Base-by-base conservation (phyloP, 2,113 vertebrate genomes). In the Microtus ochrogaster region DNA sequence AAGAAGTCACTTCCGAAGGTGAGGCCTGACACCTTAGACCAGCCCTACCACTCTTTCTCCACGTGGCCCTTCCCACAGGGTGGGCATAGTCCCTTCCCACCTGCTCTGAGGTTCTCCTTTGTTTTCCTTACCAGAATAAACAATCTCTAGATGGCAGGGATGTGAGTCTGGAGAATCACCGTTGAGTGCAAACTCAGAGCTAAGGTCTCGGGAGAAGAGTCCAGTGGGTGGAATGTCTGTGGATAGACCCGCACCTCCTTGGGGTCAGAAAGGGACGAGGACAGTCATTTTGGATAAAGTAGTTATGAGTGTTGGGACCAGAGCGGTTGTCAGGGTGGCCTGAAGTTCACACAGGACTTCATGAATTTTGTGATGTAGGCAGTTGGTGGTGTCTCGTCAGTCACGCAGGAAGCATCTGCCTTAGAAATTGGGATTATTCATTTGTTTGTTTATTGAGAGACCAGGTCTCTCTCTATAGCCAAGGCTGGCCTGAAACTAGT, bases 1-100 rank as follows among this genome's bases (percentile, higher is more conserved):
- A 97, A 5, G 98, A 96, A 0, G 79, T 96, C 10, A 88, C 96
- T 7, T 97, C 98, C 76, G 98, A 98, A 92, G 99, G 99, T 99
- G 97, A 97, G 98, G 95, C 16, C 30, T 0, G 65, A 33, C 41
- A 6, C 19, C 1, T 72, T 12, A 5, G 7, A 0, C 33, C 16
- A 5, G 47, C 33, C 14, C 30, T 6, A 3, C 16, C 26, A 0
- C 19, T 26, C 28, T 17, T 61, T 47, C 39, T 47, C 17, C 65
- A 70, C 7, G 9, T 22, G 16, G n/a, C 33, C 49, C 70, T 76
- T 78, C 36, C 52, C 14, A 14, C 0, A 0, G 7, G 8, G n/a
- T 16, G 1, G 17, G 41, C 33, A 76, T 44, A 76, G 13, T 26
- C 26, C 13, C 21, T 26, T 7, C 24, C 41, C 9, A 14, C 11